These are phyloP conservation scores for Corythornis cristatus DNA, from an alignment of 2,113 vertebrate species.

Conservation along the genomic window DNA sequence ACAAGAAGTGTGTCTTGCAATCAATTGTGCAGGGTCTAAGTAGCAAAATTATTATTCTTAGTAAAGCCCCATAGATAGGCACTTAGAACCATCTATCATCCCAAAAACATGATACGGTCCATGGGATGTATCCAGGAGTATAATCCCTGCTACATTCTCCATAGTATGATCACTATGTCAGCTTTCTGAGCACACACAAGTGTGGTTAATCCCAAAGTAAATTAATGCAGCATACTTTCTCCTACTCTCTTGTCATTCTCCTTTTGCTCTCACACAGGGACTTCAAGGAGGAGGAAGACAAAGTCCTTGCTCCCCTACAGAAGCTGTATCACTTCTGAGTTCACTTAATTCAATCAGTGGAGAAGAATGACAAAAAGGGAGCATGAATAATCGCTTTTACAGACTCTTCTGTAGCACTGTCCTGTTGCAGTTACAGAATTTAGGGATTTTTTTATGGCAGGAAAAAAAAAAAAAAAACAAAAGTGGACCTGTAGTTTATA, in stretches of 20 bases:
- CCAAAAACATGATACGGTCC: not conserved
- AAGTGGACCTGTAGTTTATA: not conserved
- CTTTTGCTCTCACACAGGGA: not conserved
- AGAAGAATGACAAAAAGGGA: not conserved
- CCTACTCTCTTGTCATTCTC: not conserved
- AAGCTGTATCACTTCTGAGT: not conserved
- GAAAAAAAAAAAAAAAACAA: not conserved
- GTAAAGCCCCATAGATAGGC: not conserved
- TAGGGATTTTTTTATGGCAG: not conserved
- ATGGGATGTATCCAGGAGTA: not conserved
- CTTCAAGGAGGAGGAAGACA: not conserved
- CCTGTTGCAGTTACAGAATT: not conserved
- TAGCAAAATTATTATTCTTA: not conserved
- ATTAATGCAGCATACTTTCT: not conserved
- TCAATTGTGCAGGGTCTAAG: not conserved
- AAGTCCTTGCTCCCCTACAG: not conserved
- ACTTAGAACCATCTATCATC: not conserved
- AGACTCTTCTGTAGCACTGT: not conserved
- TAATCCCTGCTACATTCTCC: not conserved
- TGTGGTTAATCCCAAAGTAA: not conserved
- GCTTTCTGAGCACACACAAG: not conserved
- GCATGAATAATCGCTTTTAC: not conserved
- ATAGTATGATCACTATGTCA: rapidly evolving
- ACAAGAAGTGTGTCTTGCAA: not conserved
- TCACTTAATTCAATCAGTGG: not conserved